Percentiles rank a stretch among this genome's conserved stretches.
These are phyloP conservation scores for Eugnorisma glareosa DNA, from an alignment of 2,888 invertebrate species.

Conservation along the genomic window DNA sequence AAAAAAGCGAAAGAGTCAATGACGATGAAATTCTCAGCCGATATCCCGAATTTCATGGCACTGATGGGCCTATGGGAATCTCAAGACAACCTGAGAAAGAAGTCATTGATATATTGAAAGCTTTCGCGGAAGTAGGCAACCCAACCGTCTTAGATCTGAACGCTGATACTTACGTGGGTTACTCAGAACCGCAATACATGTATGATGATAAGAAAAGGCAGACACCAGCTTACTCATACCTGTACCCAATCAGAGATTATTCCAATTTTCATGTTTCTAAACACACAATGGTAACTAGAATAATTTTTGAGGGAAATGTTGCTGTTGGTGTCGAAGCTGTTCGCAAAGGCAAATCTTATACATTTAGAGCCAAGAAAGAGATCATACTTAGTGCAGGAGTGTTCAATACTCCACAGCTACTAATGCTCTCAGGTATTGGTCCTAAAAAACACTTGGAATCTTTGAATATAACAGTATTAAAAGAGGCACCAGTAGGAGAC, in stretches of 20 bases:
- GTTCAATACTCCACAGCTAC: conserved; percentile 56
- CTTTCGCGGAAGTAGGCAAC: conserved; percentile 56
- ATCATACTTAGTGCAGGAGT: conserved; percentile 55
- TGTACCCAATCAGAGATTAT: conserved; percentile 34
- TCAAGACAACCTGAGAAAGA: conserved; percentile 33
- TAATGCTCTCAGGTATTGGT: conserved; percentile 61
- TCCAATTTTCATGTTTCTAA: conserved; percentile 53
- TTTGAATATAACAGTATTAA: conserved; percentile 26
- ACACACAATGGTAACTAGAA: conserved; percentile 53
- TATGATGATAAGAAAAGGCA: conserved; percentile 49
- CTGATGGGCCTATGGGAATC: conserved; percentile 48
- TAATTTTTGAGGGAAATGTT: conserved; percentile 46
- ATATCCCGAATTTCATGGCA: conserved; percentile 47
- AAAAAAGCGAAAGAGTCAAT: conserved; percentile 32
- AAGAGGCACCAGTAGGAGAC: conserved; percentile 52
- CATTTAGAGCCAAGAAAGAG: conserved; percentile 52
- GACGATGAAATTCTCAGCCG: conserved; percentile 24
- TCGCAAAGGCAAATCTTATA: conserved; percentile 33
- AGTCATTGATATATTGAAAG: conserved; percentile 28
- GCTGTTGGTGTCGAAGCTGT: conserved; percentile 51
- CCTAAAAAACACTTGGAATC: conserved; percentile 45
- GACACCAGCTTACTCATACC: conserved; percentile 46
- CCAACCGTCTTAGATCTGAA: conserved; percentile 51
- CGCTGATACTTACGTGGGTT: conserved; percentile 39
- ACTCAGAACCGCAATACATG: conserved; percentile 33